Evolutionary conservation across 2,888 invertebrate genomes (phyloP), one percentile per base, ranked within the genome.

Genomic region (Trichopoda pennipes): DNA sequence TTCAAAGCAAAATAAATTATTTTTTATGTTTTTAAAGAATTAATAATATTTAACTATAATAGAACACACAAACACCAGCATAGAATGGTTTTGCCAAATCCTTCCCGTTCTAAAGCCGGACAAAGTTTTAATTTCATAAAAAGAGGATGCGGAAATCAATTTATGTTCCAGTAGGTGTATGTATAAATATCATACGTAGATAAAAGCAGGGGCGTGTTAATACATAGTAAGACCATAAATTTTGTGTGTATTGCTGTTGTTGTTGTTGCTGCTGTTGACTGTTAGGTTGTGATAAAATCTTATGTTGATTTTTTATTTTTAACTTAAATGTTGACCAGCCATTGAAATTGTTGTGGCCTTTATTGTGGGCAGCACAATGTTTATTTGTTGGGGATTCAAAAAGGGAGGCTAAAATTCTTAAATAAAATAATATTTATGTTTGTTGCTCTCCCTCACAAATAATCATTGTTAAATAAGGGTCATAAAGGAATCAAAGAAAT

Each of bases 211-310:
- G 35, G 38, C 42, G 60, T 64, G 14, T 47, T 60, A 76, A 35
- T 61, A 61, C 42, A 23, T 21, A 49, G 44, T 70, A 78, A 8
- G 74, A 60, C 42, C 60, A 81, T 78, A 78, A 81, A 74, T 81
- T n/a, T 28, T 77, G 77, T 74, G 75, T 38, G 28, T 53, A 42
- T 78, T 69, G 17, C 55, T 42, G 0, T 47, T 35, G 47, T 77
- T 69, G 76, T 78, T 69, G 17, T 55, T 42, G 0, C 35, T 35
- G 47, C 73, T 69, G 76, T 68, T 69, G 73, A 66, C 78, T 82
- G 81, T 75, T 70, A 75, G 68, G 74, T 78, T 82, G 74, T 66
- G 81, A 82, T 82, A 82, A 78, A 70, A 70, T 70, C 70, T 44
- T 60, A 69, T 74, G 53, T 64, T 8, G 23, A 7, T 21, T 32